A percentile compares a stretch with the other conserved stretches of the same genome.
Evolutionary conservation across 2,113 vertebrate species (phyloP).

Genomic region (Prietella phreatophila): DNA sequence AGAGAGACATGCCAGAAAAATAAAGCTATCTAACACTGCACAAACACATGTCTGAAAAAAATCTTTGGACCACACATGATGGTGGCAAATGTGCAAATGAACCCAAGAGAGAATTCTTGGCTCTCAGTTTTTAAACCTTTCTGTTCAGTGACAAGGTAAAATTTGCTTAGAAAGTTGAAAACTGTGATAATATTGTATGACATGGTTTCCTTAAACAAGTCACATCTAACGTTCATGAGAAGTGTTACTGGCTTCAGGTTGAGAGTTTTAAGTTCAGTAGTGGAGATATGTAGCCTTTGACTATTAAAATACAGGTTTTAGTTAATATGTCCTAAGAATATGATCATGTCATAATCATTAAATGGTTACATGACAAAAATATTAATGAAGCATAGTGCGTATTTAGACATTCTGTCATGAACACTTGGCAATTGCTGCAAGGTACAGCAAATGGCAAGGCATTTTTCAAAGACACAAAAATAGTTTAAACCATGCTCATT

Average conservation of each 20-base stretch:
- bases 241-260: slow-evolving; percentile 27
- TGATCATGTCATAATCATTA: neutral
- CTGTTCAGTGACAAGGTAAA: slow-evolving; percentile 28
- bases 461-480: slow-evolving; percentile 60
- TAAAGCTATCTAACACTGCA: slow-evolving; percentile 42
- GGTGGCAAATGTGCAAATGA: slow-evolving; percentile 45
- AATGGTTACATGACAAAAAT: neutral
- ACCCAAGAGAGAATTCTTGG: slow-evolving; percentile 23
- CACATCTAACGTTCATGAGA: neutral
- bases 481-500: neutral
- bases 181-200: slow-evolving; percentile 32
- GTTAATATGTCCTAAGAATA: slow-evolving; percentile 6
- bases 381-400: neutral
- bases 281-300: slow-evolving; percentile 38
- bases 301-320: neutral
- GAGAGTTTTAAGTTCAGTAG: slow-evolving; percentile 7
- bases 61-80: slow-evolving; percentile 49
- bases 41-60: slow-evolving; percentile 41
- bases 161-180: slow-evolving; percentile 24
- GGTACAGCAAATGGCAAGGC: slow-evolving; percentile 62
- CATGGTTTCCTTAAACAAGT: slow-evolving; percentile 28
- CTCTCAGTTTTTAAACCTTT: slow-evolving; percentile 8
- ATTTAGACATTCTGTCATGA: neutral
- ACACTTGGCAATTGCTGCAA: slow-evolving; percentile 65
- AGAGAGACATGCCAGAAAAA: slow-evolving; percentile 47